A percentile compares a stretch with the other conserved stretches of the same genome.
Conservation (phyloP, 2,888 invertebrate genomes). For the Aplocera efformata region DNA sequence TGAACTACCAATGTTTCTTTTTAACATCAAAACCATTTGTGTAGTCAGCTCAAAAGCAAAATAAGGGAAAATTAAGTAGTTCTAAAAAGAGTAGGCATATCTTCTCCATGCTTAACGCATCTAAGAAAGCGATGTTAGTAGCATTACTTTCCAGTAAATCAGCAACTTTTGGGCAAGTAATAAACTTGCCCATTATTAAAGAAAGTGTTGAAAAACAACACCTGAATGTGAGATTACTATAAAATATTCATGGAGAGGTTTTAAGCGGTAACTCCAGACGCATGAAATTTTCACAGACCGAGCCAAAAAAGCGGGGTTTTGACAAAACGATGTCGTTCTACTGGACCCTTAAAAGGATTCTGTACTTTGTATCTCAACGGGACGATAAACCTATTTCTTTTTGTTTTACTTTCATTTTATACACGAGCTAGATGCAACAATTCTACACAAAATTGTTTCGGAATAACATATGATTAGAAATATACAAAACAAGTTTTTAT, state of each 20-base stretch:
- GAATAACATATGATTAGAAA: too few species aligned
- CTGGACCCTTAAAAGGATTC: constrained; percentile 50
- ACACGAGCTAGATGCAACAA: background rate
- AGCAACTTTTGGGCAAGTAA: background rate
- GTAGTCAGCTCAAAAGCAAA: too few species aligned
- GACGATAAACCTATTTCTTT: constrained; percentile 58
- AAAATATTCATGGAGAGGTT: constrained; percentile 41
- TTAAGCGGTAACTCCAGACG: constrained; percentile 41
- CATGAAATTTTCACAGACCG: constrained; percentile 52
- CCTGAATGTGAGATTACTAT: constrained; percentile 37
- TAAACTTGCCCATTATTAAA: constrained; percentile 3
- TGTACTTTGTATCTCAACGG: constrained; percentile 51
- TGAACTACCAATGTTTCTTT: too few species aligned
- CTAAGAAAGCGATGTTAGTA: too few species aligned
- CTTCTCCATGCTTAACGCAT: too few species aligned
- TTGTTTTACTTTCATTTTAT: constrained; percentile 52
- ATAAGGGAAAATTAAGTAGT: too few species aligned
- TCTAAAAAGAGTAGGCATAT: too few species aligned
- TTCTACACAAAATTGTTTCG: too few species aligned
- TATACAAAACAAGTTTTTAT: too few species aligned
- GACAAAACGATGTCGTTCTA: constrained; percentile 52
- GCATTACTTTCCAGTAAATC: too few species aligned
- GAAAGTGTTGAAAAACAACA: constrained; percentile 28
- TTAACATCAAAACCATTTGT: too few species aligned
- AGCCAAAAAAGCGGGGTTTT: constrained; percentile 41